phyloP scores from a whole-genome alignment of 2,888 invertebrate species.

The Platycheirus albimanus region DNA sequence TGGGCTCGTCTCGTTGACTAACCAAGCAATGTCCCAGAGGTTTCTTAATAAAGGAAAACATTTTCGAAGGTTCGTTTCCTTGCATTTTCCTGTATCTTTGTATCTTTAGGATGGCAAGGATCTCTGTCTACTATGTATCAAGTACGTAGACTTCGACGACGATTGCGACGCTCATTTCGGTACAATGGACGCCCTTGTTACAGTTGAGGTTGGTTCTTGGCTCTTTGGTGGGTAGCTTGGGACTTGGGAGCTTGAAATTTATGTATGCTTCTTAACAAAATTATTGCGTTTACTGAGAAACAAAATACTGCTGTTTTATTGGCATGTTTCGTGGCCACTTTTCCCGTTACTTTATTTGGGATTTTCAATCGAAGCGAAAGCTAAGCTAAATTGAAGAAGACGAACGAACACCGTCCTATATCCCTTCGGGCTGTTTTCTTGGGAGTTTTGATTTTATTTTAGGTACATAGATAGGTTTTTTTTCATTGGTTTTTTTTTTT shows the following conservation, averaged over 20 bases:
- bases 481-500: background rate
- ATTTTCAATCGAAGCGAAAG: constrained; percentile 39
- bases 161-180: too few relatives aligned
- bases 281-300: constrained; percentile 66
- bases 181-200: constrained; percentile 49
- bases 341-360: constrained; percentile 28
- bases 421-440: constrained; percentile 38
- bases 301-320: constrained; percentile 61
- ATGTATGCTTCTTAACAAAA: constrained; percentile 68
- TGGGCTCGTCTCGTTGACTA: constrained; percentile 33
- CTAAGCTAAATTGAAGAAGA: constrained; percentile 16
- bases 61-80: constrained; percentile 65
- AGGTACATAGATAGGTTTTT: background rate
- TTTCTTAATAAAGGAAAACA: constrained; percentile 69
- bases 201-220: constrained; percentile 1
- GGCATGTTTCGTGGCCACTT: constrained; percentile 67
- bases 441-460: constrained; percentile 17
- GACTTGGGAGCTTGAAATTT: constrained; percentile 59
- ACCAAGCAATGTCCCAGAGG: constrained; percentile 53
- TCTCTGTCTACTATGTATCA: too few relatives aligned
- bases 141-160: too few relatives aligned
- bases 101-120: constrained; percentile 3
- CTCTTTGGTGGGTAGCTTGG: too few relatives aligned
- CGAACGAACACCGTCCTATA: constrained; percentile 27
- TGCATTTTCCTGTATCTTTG: constrained; percentile 39